phyloP scores from a whole-genome alignment of 2,797 vertebrate species.

The Gymnocypris eckloni region DNA sequence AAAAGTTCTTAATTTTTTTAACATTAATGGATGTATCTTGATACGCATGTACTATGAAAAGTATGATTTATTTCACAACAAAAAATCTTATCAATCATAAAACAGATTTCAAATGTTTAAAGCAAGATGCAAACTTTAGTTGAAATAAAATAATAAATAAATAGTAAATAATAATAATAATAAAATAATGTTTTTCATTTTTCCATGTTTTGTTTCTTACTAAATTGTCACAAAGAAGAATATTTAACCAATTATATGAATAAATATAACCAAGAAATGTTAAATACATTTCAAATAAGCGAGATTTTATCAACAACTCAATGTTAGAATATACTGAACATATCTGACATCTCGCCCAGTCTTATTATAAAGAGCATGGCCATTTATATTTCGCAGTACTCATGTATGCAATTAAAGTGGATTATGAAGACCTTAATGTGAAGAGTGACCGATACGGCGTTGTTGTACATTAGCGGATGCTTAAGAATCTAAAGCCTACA shows the following conservation, averaged over 20 bases:
- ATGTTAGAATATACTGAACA: not conserved
- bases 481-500: constrained; percentile 2
- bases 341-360: not conserved
- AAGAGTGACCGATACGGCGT: not conserved
- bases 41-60: too few relatives aligned
- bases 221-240: not conserved
- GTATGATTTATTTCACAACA: too few relatives aligned
- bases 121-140: not conserved
- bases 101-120: not conserved
- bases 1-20: not conserved
- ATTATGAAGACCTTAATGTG: not conserved
- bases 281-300: not conserved
- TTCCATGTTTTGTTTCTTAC: not conserved
- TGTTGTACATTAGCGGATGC: not conserved
- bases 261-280: not conserved
- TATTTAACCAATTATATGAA: not conserved
- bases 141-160: not conserved
- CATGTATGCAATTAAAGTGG: not conserved
- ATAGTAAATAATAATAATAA: not conserved
- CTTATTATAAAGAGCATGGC: not conserved
- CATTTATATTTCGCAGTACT: not conserved
- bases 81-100: too few relatives aligned
- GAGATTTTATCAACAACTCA: not conserved
- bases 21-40: too few relatives aligned
- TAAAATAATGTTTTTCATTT: not conserved